Conservation (phyloP, 2,888 invertebrate species). For the Ephialtes manifestator region DNA sequence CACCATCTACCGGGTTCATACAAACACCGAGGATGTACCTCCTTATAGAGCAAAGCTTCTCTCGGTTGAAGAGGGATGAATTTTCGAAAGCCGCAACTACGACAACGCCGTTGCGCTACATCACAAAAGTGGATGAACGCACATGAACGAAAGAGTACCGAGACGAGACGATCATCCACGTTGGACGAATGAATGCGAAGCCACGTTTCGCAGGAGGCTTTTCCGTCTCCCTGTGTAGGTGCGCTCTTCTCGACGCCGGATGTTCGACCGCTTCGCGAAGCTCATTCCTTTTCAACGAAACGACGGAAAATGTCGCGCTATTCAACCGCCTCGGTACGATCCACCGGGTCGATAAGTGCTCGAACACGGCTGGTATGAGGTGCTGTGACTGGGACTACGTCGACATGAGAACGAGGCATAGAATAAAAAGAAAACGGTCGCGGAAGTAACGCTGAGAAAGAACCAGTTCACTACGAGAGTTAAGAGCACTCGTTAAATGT, state of each 20-base stretch:
- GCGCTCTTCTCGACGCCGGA: slow-evolving; percentile 52
- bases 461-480: slow-evolving; percentile 49
- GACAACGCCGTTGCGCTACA: slow-evolving; percentile 30
- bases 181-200: slow-evolving; percentile 58
- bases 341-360: slow-evolving; percentile 60
- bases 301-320: slow-evolving; percentile 66
- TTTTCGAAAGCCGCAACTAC: slow-evolving; percentile 50
- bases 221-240: slow-evolving; percentile 29
- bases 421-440: slow-evolving; percentile 17
- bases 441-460: slow-evolving; percentile 39
- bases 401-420: slow-evolving; percentile 14
- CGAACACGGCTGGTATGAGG: slow-evolving; percentile 35
- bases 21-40: slow-evolving; percentile 30
- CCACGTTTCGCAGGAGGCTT: slow-evolving; percentile 34
- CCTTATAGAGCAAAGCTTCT: slow-evolving; percentile 10
- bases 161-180: slow-evolving; percentile 55
- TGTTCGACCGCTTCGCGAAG: slow-evolving; percentile 44
- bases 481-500: slow-evolving; percentile 58
- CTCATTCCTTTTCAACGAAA: slow-evolving; percentile 62
- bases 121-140: slow-evolving; percentile 49
- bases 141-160: slow-evolving; percentile 18
- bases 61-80: slow-evolving; percentile 31
- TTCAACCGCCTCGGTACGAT: slow-evolving; percentile 55
- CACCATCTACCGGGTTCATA: neutral
- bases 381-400: slow-evolving; percentile 16